Percentiles rank a stretch among this genome's conserved stretches.
These are phyloP conservation scores for Phymorhynchus buccinoides DNA, from an alignment of 1,140 invertebrate species.

Conservation along the genomic window DNA sequence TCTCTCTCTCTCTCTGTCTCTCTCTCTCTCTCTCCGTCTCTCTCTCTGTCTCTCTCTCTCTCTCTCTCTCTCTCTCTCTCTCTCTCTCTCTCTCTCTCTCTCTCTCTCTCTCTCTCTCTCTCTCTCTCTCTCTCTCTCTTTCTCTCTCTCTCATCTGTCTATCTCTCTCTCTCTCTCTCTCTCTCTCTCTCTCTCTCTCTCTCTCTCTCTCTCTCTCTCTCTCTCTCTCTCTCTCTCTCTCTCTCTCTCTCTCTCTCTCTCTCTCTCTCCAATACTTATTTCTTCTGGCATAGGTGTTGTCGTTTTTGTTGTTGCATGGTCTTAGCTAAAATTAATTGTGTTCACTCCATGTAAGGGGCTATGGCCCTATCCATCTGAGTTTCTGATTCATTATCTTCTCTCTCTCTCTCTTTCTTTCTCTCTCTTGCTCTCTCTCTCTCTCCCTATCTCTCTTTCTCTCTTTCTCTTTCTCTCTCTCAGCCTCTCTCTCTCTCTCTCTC, in stretches of 20 bases:
- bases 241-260: not conserved
- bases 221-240: not conserved
- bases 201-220: not conserved
- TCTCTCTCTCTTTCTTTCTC: no score
- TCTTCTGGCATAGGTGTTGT: no score
- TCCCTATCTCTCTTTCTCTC: not conserved
- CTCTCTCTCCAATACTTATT: not conserved
- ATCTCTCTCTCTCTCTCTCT: not conserved
- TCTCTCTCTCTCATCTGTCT: no score
- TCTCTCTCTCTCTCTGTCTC: no score
- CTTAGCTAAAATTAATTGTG: no score
- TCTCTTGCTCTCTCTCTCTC: not conserved
- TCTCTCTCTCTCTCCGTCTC: not conserved
- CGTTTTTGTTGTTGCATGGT: no score
- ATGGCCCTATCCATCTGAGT: no score
- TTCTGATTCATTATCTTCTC: no score
- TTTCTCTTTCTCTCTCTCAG: not conserved
- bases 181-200: not conserved
- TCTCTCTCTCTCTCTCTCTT: no score
- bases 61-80: not conserved
- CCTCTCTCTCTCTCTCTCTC: no score
- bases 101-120: no score
- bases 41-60: not conserved
- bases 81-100: no score
- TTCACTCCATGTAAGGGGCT: not conserved